Base-by-base conservation (phyloP, 1,140 invertebrate genomes). In the Sycophila sp. region DNA sequence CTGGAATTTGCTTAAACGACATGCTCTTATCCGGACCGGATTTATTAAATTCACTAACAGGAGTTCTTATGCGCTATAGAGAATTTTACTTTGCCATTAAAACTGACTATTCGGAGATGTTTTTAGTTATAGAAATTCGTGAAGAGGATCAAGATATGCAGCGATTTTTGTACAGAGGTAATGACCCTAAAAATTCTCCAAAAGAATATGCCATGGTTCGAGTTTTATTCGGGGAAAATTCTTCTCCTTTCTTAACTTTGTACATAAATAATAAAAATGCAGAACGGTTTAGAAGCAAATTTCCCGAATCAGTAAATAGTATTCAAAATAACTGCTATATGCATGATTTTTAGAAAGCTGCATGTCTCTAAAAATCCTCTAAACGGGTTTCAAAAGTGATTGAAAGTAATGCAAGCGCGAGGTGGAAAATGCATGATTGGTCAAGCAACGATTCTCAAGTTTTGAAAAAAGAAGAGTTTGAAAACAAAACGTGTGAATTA, bases 71-170 rank as follows among this genome's bases (percentile, higher is more conserved):
- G 17, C 64, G 77, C 6, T 84, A 83, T 55, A 36, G 81, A 4
- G 49, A 77, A 62, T 58, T 65, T 13, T 2, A 7, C 1, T 55
- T 81, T 1, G 79, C 79, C 0, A 55, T 84, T 1, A 74, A 10
- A 6, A 79, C 70, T 8, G 84, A 83, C 32, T 81, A 83, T 0
- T 42, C 62, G 38, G 82, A 85, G n/a, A 85, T 84, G 83, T 85
- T 85, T 28, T 45, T 82, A 0, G 76, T 66, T 58, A 17, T 79
- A 17, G 75, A 77, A 55, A 75, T 84, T 19, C 67, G 73, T 0
- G 66, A 77, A 38, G 73, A 75, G 55, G 80, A 82, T 69, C 70
- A 69, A 63, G 36, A 77, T 11, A 64, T 70, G 0, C 76, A 80
- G 65, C 69, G 77, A 7, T 83, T 80, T 66, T 68, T 85, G 13